Evolutionary conservation across 2,797 vertebrate genomes (phyloP).

Genomic region (Salmo trutta): DNA sequence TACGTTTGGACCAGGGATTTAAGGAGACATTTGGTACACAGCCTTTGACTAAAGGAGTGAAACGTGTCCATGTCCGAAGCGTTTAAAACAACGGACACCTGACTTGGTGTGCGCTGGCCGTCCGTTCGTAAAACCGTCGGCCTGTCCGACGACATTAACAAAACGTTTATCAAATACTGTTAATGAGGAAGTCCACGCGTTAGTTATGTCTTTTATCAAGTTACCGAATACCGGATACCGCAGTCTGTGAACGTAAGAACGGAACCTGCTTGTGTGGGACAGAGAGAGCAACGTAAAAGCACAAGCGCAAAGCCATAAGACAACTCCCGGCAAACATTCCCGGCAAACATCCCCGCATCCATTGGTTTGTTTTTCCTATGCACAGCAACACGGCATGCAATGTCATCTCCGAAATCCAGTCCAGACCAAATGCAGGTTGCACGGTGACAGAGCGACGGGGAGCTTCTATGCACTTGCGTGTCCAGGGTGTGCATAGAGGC

Average conservation of each 20-base stretch:
- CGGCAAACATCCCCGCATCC: not conserved
- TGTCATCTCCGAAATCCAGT: conserved; percentile 27
- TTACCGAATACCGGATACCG: not conserved
- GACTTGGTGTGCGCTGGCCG: not conserved
- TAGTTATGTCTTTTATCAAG: not conserved
- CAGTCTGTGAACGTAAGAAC: not conserved
- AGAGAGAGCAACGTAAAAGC: not conserved
- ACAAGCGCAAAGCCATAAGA: not conserved
- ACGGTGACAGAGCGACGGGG: conserved; percentile 20
- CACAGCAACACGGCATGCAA: conserved; percentile 49
- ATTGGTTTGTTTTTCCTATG: conserved; percentile 9
- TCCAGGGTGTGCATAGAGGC: conserved; percentile 45
- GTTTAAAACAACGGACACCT: not conserved
- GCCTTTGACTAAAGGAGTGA: not conserved
- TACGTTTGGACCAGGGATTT: not conserved
- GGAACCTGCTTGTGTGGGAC: conserved; percentile 1
- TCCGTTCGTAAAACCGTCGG: not conserved
- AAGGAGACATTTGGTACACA: not conserved
- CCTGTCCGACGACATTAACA: not conserved
- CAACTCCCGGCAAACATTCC: not conserved
- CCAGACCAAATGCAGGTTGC: conserved; percentile 52
- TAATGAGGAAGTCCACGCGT: not conserved
- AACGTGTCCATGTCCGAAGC: not conserved
- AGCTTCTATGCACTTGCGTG: conserved; percentile 44
- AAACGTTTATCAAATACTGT: not conserved